phyloP scores from a whole-genome alignment of 2,888 invertebrate genomes.

The Galeopsomyia nigrocyanea region DNA sequence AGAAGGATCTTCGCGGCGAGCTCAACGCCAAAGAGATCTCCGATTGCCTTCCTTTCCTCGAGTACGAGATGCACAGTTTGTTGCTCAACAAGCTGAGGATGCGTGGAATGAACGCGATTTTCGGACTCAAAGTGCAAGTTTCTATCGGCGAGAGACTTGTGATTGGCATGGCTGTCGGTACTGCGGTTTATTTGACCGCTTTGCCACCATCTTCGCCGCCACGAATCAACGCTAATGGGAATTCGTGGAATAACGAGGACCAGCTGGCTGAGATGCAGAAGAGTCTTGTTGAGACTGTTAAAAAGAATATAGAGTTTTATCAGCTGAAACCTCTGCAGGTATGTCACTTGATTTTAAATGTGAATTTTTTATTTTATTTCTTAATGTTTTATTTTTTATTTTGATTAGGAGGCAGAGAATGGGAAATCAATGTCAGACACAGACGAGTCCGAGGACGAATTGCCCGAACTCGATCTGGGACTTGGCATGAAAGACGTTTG shows the following conservation, averaged over 20 bases:
- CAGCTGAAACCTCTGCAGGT: conserved; percentile 71
- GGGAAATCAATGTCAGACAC: conserved; percentile 71
- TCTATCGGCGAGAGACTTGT: conserved; percentile 90
- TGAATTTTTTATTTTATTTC: not conserved
- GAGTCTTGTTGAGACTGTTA: conserved; percentile 78
- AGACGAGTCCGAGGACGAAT: conserved; percentile 78
- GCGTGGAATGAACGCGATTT: conserved; percentile 95
- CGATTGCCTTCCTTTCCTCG: conserved; percentile 93
- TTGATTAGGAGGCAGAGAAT: conserved; percentile 62
- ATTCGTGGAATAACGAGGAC: conserved; percentile 76
- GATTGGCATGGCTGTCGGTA: conserved; percentile 90
- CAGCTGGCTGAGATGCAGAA: conserved; percentile 79
- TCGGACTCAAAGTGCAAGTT: conserved; percentile 81
- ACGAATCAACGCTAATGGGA: conserved; percentile 76
- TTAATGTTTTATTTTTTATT: conserved; percentile 13
- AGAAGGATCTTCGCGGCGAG: conserved; percentile 86
- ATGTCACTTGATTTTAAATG: not conserved
- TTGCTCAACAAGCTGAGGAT: conserved; percentile 91
- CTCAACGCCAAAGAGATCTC: conserved; percentile 94
- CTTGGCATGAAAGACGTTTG: conserved; percentile 85
- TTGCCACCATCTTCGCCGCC: conserved; percentile 83
- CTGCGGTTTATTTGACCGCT: conserved; percentile 84
- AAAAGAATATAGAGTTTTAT: conserved; percentile 80
- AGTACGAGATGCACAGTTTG: conserved; percentile 94
- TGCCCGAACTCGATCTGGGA: conserved; percentile 78